Conservation (phyloP, 37 sponge, comb jelly and placozoan species). For the Hormiphora californensis region DNA sequence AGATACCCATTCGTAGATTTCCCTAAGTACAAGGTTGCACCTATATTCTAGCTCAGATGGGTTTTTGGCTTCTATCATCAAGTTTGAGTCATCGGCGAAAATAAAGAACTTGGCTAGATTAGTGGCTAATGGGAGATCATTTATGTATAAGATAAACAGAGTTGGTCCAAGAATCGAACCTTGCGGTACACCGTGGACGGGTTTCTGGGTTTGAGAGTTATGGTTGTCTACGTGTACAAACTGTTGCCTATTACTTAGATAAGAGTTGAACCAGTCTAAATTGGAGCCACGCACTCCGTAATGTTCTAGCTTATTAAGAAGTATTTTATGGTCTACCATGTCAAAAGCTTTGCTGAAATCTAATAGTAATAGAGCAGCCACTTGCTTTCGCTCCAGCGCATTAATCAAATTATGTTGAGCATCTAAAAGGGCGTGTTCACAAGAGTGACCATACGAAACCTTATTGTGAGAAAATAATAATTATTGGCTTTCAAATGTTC, state of each 20-base stretch:
- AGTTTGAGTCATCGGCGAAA: background rate
- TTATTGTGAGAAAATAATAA: too few species aligned
- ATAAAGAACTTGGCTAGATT: background rate
- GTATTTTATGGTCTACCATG: background rate
- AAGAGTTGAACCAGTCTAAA: background rate
- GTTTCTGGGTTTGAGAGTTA: background rate
- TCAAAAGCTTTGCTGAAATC: constrained; percentile 10
- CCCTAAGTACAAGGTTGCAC: background rate
- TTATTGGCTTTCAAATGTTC: too few species aligned
- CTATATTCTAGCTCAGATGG: background rate
- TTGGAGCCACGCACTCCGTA: background rate
- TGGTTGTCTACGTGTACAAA: background rate
- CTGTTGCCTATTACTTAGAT: background rate
- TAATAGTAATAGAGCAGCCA: background rate
- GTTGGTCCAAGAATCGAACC: background rate
- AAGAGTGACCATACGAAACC: background rate
- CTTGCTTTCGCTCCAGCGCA: background rate
- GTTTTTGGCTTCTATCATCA: background rate
- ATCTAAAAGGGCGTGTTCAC: background rate
- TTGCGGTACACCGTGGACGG: background rate
- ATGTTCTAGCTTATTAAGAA: background rate
- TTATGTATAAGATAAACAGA: constrained; percentile 1
- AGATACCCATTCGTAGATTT: background rate
- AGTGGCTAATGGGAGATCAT: background rate
- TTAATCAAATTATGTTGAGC: background rate